These are phyloP conservation scores for Dryobotodes eremita DNA, from an alignment of 2,888 invertebrate genomes.

Conservation along the genomic window DNA sequence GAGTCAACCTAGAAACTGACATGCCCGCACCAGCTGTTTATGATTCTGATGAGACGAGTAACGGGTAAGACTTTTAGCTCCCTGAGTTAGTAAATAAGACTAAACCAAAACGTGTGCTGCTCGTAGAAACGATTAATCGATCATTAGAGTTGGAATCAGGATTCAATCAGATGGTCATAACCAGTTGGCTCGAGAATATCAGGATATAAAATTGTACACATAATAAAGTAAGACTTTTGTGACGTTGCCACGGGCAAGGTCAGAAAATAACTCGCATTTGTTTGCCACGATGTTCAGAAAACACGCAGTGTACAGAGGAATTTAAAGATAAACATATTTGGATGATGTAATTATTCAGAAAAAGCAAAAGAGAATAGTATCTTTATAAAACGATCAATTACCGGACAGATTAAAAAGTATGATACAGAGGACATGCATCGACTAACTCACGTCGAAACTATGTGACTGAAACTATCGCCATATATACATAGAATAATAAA, in stretches of 20 bases:
- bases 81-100: background rate
- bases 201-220: background rate
- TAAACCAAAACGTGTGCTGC: background rate
- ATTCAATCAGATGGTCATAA: constrained; percentile 14
- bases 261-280: background rate
- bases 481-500: too few species aligned
- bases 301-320: background rate
- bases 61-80: background rate
- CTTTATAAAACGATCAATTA: background rate
- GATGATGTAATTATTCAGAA: background rate
- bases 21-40: constrained; percentile 16
- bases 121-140: too few species aligned
- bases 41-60: constrained; percentile 1
- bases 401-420: background rate
- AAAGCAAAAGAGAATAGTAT: background rate
- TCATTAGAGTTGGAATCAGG: background rate
- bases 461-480: background rate
- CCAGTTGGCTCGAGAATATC: constrained; percentile 8
- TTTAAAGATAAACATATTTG: background rate
- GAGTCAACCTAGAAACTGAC: background rate
- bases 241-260: constrained; percentile 5
- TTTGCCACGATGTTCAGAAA: background rate
- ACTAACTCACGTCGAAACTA: background rate
- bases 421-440: background rate
- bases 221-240: background rate